phyloP scores from a whole-genome alignment of 1,140 invertebrate species.

The Bicyclus anynana region DNA sequence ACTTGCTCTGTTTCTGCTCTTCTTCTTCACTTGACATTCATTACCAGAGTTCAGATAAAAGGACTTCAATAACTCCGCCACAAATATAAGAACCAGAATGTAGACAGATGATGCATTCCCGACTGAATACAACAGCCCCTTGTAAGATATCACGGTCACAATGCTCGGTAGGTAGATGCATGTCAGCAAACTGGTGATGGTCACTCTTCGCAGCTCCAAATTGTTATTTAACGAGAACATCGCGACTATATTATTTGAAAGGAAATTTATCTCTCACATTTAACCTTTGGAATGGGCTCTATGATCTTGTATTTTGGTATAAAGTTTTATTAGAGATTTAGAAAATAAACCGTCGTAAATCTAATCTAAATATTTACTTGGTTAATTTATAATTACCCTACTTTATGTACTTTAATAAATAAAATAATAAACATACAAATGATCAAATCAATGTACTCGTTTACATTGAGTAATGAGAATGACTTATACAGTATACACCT shows the following conservation, averaged over 20 bases:
- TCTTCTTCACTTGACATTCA: slow-evolving; percentile 46
- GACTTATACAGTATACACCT: too few relatives aligned
- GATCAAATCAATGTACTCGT: too few relatives aligned
- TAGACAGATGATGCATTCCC: slow-evolving; percentile 65
- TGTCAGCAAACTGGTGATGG: slow-evolving; percentile 57
- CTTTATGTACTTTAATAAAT: too few relatives aligned
- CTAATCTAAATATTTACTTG: too few relatives aligned
- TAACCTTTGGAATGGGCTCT: too few relatives aligned
- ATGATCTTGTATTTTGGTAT: too few relatives aligned
- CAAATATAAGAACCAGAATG: slow-evolving; percentile 57
- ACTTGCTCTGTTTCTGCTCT: slow-evolving; percentile 47
- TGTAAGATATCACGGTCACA: slow-evolving; percentile 63
- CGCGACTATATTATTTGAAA: background rate
- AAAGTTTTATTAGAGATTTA: too few relatives aligned
- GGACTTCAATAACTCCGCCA: slow-evolving; percentile 61
- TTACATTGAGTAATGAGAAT: too few relatives aligned
- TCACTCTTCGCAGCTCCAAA: slow-evolving; percentile 55
- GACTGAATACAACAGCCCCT: slow-evolving; percentile 64
- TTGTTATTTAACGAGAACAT: slow-evolving; percentile 53
- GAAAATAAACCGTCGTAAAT: too few relatives aligned
- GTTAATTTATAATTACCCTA: too few relatives aligned
- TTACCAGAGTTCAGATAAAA: slow-evolving; percentile 53
- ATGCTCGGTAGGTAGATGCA: slow-evolving; percentile 70
- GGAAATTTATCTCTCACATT: background rate
- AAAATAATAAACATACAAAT: too few relatives aligned